A percentile compares a stretch with the other conserved stretches of the same genome.
phyloP scores from a whole-genome alignment of 2,797 vertebrate genomes.

The Halcyon leucocephala region DNA sequence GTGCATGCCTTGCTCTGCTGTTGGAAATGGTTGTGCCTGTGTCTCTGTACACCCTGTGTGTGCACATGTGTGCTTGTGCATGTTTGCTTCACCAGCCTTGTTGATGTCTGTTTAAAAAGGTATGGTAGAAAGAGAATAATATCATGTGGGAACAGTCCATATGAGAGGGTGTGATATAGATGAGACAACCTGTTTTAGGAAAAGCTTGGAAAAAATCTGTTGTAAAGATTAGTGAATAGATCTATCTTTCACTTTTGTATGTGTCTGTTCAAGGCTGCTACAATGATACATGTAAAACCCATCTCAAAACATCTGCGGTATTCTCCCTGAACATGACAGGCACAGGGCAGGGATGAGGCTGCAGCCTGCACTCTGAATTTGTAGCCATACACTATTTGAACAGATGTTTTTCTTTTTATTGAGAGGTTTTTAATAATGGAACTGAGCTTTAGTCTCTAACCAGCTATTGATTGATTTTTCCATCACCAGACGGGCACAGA shows the following conservation, averaged over 20 bases:
- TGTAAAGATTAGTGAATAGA: conserved; percentile 1
- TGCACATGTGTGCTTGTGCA: not conserved
- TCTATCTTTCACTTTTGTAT: not conserved
- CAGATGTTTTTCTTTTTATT: conserved; percentile 52
- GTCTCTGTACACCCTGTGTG: not conserved
- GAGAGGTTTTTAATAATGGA: conserved; percentile 51
- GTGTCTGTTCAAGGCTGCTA: conserved; percentile 4
- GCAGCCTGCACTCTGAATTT: conserved; percentile 19
- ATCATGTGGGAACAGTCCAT: not conserved
- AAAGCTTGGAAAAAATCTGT: not conserved
- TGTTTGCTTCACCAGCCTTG: not conserved
- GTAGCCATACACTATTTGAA: not conserved
- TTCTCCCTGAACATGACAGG: not conserved
- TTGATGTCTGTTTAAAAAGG: not conserved
- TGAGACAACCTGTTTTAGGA: not conserved
- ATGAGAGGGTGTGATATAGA: not conserved
- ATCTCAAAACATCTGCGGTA: conserved; percentile 40
- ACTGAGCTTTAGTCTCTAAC: conserved; percentile 36
- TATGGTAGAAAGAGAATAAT: not conserved
- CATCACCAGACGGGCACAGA: conserved; percentile 1
- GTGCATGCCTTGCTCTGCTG: not conserved
- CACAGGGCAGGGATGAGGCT: conserved; percentile 15
- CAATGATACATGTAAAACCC: conserved; percentile 4
- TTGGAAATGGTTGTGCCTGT: not conserved
- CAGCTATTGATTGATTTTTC: conserved; percentile 56